phyloP scores from a whole-genome alignment of 1,140 invertebrate species.

The Dreissena rostriformis region DNA sequence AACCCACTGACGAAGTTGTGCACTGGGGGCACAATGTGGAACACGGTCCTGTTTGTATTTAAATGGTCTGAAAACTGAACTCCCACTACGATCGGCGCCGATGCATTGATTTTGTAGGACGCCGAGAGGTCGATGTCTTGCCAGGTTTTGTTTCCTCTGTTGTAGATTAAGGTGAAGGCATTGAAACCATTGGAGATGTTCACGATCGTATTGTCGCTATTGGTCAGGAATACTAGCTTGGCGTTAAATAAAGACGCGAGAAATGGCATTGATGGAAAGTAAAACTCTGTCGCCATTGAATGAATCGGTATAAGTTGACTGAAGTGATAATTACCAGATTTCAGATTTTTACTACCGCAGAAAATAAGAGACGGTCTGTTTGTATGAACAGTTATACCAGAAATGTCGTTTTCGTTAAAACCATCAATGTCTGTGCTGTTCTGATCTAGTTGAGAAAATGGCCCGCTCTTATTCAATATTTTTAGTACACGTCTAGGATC shows the following conservation, averaged over 20 bases:
- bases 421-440: too few relatives aligned
- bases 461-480: too few relatives aligned
- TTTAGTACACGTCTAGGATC: too few relatives aligned
- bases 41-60: not conserved
- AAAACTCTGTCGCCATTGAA: too few relatives aligned
- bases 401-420: too few relatives aligned
- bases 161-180: constrained; percentile 9
- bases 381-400: too few relatives aligned
- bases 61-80: not conserved
- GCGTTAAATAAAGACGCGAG: too few relatives aligned
- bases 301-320: too few relatives aligned
- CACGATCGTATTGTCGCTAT: constrained; percentile 25
- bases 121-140: constrained; percentile 1
- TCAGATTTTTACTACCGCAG: not conserved
- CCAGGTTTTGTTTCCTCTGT: constrained; percentile 4
- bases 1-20: not conserved
- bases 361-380: too few relatives aligned
- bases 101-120: not conserved
- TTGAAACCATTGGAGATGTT: constrained; percentile 30
- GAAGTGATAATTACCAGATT: not conserved
- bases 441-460: too few relatives aligned
- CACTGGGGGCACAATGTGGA: not conserved
- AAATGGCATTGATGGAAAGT: too few relatives aligned
- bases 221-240: not conserved
- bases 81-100: not conserved